Base-by-base conservation (phyloP, 2,888 invertebrate species). In the Chrysolina americana region DNA sequence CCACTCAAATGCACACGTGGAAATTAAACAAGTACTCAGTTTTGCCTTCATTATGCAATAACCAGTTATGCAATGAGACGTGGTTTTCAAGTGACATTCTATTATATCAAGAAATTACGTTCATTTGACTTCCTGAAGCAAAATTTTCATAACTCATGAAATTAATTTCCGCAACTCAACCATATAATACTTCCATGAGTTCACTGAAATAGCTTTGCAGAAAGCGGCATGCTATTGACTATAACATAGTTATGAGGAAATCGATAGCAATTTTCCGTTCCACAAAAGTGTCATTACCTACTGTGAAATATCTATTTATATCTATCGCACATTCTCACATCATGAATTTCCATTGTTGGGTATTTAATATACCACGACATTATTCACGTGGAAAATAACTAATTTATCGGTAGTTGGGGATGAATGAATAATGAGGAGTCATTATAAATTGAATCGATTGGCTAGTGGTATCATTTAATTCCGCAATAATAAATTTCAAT, bases 251-350 rank as follows among this genome's bases (percentile, higher is more conserved):
- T 50, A 50, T 50, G 50, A 10, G 53, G 36, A 56, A 56, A 68
- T 68, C 68, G 50, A 68, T 68, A 41, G 23, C 9, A 53, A 68
- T 41, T 23, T 68, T 50, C 66, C 64, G n/a, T 64, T n/a, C 28
- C 50, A 50, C 50, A 50, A 50, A 50, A 4, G 50, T 50, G 50
- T 41, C 64, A 64, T 64, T 64, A 64, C 28, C 64, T 41, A 8
- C 64, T 64, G 15, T 41, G 19, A 41, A 41, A 41, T 64, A 13
- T 50, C 50, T 50, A 50, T 50, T 19, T 19, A 50, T 50, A 17
- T 50, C 11, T n/a, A 50, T 50, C 1, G 50, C 50, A 50, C 19
- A 50, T 50, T 50, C 19, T 50, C 50, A 50, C 50, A 15, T 50
- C 19, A 17, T n/a, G n/a, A 50, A 50, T 19, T 13, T 50, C 4